phyloP scores from a whole-genome alignment of 2,113 vertebrate genomes.

The Aspidoscelis tigris region DNA sequence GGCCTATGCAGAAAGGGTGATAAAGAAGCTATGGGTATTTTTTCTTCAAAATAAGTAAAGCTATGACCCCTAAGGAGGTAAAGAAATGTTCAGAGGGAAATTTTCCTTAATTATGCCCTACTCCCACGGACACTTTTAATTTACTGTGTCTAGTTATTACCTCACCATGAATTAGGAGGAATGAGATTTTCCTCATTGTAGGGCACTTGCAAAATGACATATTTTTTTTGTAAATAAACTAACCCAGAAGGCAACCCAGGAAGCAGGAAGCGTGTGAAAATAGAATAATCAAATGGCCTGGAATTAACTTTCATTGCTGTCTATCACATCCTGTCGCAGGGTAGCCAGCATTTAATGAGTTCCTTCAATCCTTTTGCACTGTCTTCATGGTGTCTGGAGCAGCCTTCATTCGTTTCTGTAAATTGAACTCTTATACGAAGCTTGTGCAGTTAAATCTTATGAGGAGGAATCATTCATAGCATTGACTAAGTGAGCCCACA shows the following conservation, averaged over 20 bases:
- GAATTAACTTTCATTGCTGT: constrained; percentile 41
- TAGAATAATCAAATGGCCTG: constrained; percentile 12
- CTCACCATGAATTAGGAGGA: background rate
- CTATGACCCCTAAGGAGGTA: background rate
- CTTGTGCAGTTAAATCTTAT: constrained; percentile 50
- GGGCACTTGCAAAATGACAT: constrained; percentile 13
- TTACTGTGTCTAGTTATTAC: background rate
- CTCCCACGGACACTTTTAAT: background rate
- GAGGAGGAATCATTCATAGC: constrained; percentile 5
- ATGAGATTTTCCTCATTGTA: constrained; percentile 25
- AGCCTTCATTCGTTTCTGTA: constrained; percentile 52
- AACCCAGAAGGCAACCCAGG: constrained; percentile 32
- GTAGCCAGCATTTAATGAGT: constrained; percentile 40
- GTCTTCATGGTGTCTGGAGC: constrained; percentile 21
- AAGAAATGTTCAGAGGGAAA: background rate
- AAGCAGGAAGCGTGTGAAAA: background rate
- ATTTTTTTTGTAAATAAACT: fast-evolving
- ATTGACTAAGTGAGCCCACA: background rate
- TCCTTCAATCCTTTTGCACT: constrained; percentile 28
- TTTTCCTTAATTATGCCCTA: background rate
- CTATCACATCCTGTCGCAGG: constrained; percentile 33
- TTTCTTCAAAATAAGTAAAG: background rate
- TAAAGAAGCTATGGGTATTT: too few relatives aligned
- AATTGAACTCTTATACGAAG: constrained; percentile 39
- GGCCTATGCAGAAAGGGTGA: too few relatives aligned